Percentiles rank a stretch among this genome's conserved stretches.
These are phyloP conservation scores for Nannoperca obscura DNA, from an alignment of 2,797 vertebrate genomes.

Conservation along the genomic window DNA sequence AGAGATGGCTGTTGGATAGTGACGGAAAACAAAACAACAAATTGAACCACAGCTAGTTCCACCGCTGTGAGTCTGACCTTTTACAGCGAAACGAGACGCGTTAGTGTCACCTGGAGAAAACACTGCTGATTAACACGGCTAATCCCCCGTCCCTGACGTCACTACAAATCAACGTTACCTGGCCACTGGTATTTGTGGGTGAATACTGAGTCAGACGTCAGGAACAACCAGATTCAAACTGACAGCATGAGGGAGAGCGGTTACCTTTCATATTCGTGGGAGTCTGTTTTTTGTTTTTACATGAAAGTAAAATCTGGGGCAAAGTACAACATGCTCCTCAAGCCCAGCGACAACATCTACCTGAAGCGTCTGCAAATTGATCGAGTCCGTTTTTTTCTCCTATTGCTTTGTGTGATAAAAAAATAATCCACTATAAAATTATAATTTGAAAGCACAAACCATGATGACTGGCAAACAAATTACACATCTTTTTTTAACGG, in stretches of 20 bases:
- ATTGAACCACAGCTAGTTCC: slow-evolving; percentile 70
- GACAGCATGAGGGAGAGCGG: slow-evolving; percentile 62
- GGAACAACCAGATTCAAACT: slow-evolving; percentile 56
- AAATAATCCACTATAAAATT: slow-evolving; percentile 18
- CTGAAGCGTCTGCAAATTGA: slow-evolving; percentile 38
- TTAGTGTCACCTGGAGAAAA: slow-evolving; percentile 76
- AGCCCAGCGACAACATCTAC: slow-evolving; percentile 46
- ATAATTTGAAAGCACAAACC: slow-evolving; percentile 14
- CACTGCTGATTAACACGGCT: slow-evolving; percentile 68
- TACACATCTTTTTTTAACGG: not conserved
- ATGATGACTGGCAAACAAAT: not conserved
- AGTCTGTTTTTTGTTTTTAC: slow-evolving; percentile 33
- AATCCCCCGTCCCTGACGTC: slow-evolving; percentile 62
- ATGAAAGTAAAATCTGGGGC: slow-evolving; percentile 63
- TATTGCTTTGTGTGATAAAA: slow-evolving; percentile 11
- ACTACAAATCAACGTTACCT: slow-evolving; percentile 73
- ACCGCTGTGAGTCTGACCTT: slow-evolving; percentile 79
- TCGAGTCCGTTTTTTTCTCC: not conserved
- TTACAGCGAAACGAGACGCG: slow-evolving; percentile 67
- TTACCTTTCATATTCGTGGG: slow-evolving; percentile 51
- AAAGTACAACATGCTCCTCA: slow-evolving; percentile 60
- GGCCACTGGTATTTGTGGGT: slow-evolving; percentile 75
- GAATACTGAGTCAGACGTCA: slow-evolving; percentile 55
- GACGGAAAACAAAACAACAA: slow-evolving; percentile 70
- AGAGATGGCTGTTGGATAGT: slow-evolving; percentile 20